These are phyloP conservation scores for Panthera uncia DNA, from an alignment of 2,113 vertebrate genomes.

Conservation along the genomic window DNA sequence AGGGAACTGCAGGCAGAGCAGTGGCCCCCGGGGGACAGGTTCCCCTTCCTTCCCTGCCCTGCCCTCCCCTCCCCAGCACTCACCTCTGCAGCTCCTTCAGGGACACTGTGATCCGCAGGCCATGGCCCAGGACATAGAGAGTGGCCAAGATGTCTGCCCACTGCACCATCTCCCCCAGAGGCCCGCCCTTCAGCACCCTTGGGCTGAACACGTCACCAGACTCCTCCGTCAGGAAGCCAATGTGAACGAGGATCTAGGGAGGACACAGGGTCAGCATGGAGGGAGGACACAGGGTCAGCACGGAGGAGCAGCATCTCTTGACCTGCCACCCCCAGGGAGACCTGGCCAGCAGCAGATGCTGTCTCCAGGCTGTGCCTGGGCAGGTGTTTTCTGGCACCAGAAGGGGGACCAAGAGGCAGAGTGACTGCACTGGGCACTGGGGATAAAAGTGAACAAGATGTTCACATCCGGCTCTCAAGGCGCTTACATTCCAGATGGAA, in stretches of 20 bases:
- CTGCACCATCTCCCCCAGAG: slow-evolving; percentile 98
- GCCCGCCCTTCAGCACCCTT: slow-evolving; percentile 96
- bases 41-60: background rate
- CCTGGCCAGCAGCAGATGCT: background rate
- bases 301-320: background rate
- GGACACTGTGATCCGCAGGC: slow-evolving; percentile 93
- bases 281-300: background rate
- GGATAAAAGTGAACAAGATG: background rate
- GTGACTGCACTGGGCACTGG: background rate
- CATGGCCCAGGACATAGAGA: slow-evolving; percentile 94
- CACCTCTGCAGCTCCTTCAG: slow-evolving; percentile 98
- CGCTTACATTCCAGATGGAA: background rate
- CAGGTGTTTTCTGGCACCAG: background rate
- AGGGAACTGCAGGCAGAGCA: background rate
- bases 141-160: slow-evolving; percentile 97
- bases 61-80: slow-evolving; percentile 65
- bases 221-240: slow-evolving; percentile 98
- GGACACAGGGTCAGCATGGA: background rate
- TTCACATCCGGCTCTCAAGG: background rate
- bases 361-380: background rate
- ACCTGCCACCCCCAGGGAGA: background rate
- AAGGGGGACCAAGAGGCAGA: background rate
- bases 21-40: accelerated
- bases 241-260: slow-evolving; percentile 93
- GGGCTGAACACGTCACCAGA: slow-evolving; percentile 98